Base-by-base conservation (phyloP, 2,113 vertebrate species). In the Lutjanus erythropterus region DNA sequence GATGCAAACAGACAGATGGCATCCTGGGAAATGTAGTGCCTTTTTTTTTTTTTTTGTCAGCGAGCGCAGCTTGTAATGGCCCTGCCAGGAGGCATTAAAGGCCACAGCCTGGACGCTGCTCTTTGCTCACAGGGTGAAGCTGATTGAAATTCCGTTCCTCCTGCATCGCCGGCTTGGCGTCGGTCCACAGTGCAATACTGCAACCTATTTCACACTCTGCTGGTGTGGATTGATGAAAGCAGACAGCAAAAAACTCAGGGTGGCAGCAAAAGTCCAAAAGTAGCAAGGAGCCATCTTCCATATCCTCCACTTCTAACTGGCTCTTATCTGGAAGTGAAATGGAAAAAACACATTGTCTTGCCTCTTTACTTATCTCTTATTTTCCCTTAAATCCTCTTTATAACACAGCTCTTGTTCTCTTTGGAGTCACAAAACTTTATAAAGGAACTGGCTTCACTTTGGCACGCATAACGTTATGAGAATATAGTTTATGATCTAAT, bases 91-190 rank as follows among this genome's bases (percentile, higher is more conserved):
- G 37, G 72, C 79, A 53, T 70, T 83, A 74, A n/a, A 74, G 79
- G 67, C 75, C 71, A 2, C 67, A 2, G 81, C 75, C 58, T 53
- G 71, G 62, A 59, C 27, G 25, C 64, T 35, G 64, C 72, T 78
- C 49, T 75, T 31, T 61, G 78, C 77, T 78, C 70, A 55, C 75
- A 75, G 70, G 74, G 52, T 77, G 84, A 78, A 53, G 61, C 67
- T 88, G 86, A 88, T 86, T 86, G 79, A 86, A 90, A 85, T 75
- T 80, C 60, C 4, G 2, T n/a, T 71, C 80, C 56, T 83, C 58
- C 73, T 16, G 2, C 33, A 19, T 68, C n/a, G 31, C 14, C 14
- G 27, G 39, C 58, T 75, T 78, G 49, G 73, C 42, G 25, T 18
- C 29, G 4, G 52, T 29, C 86, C 59, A 49, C 49, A 0, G n/a